Evolutionary conservation across 2,113 vertebrate species (phyloP), one percentile per base, ranked within the genome.

Genomic region (Poeciliopsis turrubarensis): DNA sequence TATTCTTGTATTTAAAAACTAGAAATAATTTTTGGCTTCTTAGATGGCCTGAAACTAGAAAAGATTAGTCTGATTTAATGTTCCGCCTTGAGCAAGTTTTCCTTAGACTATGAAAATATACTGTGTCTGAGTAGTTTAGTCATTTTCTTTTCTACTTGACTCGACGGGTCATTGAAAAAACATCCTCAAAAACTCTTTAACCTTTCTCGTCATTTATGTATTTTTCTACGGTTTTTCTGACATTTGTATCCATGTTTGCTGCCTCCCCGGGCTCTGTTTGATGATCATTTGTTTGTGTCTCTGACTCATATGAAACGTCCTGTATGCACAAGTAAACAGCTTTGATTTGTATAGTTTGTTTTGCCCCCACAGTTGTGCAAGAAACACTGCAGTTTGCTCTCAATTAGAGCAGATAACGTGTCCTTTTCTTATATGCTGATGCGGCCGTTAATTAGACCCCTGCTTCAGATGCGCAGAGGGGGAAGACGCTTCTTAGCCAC

Each of bases 391-490:
- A 4, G 29, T 72, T 69, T 72, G 26, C 4, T 61, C 72, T 73
- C 15, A 70, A 76, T 78, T 77, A 60, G n/a, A 44, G 61, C 37
- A 57, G 83, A 86, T 80, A 75, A 62, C 39, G 13, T 54, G 60
- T 65, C 61, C 0, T 67, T 80, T 44, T 17, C n/a, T 4, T 54
- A 10, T 54, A 44, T 54, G 37, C 65, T 41, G 75, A 54, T 47
- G 61, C 57, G 30, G 66, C 5, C 57, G 72, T 78, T 87, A 91
- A 90, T 92, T 80, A 79, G 70, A 76, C n/a, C 37, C 22, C 67
- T 13, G 73, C 39, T 70, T 51, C 67, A 25, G 62, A 73, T 60
- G 63, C 75, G 41, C 65, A n/a, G 76, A 77, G 82, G 78, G 77
- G 64, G 68, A 41, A 0, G 73, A 75, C 3, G 86, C 73, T 70